These are phyloP conservation scores for Boleophthalmus pectinirostris DNA, from an alignment of 2,113 vertebrate species.

Conservation along the genomic window DNA sequence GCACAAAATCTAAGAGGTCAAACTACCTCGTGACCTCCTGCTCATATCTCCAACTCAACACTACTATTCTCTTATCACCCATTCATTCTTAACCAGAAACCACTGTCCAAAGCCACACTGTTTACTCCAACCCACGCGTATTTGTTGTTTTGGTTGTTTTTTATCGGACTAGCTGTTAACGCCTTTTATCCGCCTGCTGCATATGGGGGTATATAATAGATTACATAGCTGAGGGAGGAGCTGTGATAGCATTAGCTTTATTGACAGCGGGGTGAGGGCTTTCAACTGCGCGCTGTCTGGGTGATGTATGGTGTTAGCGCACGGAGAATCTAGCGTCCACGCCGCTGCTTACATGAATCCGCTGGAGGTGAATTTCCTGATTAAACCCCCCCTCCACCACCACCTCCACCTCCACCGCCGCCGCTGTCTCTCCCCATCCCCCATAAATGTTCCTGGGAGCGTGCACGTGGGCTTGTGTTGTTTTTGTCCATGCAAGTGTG, in stretches of 20 bases:
- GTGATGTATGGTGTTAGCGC: conserved; percentile 70
- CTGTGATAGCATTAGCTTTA: conserved; percentile 61
- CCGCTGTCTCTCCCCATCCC: background rate
- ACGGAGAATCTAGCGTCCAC: conserved; percentile 50
- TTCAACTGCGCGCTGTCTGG: conserved; percentile 51
- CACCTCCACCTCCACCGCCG: background rate
- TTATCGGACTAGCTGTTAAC: background rate
- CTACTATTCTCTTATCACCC: background rate
- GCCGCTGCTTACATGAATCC: conserved; percentile 59
- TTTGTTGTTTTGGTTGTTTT: background rate
- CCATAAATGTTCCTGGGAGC: conserved; percentile 13
- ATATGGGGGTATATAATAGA: conserved; percentile 37
- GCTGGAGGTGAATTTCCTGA: conserved; percentile 72
- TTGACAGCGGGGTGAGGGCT: conserved; percentile 56
- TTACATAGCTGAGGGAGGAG: conserved; percentile 38
- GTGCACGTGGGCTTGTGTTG: conserved; percentile 7
- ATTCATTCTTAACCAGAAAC: background rate
- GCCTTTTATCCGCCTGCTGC: conserved; percentile 7
- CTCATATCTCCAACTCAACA: background rate
- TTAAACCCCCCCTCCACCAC: conserved; percentile 57
- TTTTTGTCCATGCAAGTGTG: background rate
- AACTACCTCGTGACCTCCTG: conserved; percentile 4
- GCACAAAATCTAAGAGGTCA: conserved; percentile 19
- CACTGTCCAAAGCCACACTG: background rate
- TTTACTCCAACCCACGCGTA: conserved; percentile 6